Conservation (phyloP, 2,797 vertebrate genomes). For the Cetoscarus ocellatus region DNA sequence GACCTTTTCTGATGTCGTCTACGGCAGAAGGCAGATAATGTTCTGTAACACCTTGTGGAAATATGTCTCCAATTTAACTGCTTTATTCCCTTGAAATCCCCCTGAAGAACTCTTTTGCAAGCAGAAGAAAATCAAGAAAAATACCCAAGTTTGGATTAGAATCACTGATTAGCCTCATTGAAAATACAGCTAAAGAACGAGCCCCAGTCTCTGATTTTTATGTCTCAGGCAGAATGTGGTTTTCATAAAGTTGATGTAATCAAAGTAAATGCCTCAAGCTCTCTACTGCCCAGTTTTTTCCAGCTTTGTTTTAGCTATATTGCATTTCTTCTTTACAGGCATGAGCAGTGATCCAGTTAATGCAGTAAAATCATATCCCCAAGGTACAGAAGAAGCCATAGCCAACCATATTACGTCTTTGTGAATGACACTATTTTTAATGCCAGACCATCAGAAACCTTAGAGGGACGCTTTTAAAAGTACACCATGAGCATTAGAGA, state of each 20-base stretch:
- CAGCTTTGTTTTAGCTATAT: constrained; percentile 37
- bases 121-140: constrained; percentile 3
- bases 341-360: constrained; percentile 49
- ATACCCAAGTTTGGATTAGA: constrained; percentile 2
- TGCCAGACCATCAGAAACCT: constrained; percentile 9
- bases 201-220: constrained; percentile 16
- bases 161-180: constrained; percentile 31
- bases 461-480: constrained; percentile 13
- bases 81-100: constrained; percentile 6
- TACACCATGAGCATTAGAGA: neutral
- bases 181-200: constrained; percentile 29
- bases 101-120: neutral
- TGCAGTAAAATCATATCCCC: constrained; percentile 32
- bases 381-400: constrained; percentile 6
- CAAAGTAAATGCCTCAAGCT: constrained; percentile 35
- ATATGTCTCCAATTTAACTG: constrained; percentile 4
- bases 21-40: constrained; percentile 5
- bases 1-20: constrained; percentile 22
- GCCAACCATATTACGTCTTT: neutral
- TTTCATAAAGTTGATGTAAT: constrained; percentile 50
- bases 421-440: constrained; percentile 11
- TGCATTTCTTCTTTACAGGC: constrained; percentile 37
- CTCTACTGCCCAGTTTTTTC: constrained; percentile 12
- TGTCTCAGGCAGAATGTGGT: constrained; percentile 19
- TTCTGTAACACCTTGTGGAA: neutral